Conservation (phyloP, 2,113 vertebrate genomes). For the Australoheros scitulus region DNA sequence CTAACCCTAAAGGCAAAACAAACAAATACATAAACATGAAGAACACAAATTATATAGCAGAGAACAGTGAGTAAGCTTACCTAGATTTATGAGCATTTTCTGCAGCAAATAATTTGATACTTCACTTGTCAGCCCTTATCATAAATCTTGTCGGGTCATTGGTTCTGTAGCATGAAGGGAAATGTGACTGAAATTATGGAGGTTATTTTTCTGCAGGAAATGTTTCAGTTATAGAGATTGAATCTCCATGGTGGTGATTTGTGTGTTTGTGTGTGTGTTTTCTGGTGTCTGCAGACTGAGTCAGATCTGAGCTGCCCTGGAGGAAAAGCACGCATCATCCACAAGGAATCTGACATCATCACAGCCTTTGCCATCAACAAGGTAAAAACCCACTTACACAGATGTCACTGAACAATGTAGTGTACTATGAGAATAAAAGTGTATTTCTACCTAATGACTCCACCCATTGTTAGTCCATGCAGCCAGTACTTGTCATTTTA, state of each 20-base stretch:
- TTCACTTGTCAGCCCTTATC: constrained; percentile 17
- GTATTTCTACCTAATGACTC: background rate
- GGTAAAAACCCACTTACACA: constrained; percentile 75
- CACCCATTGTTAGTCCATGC: background rate
- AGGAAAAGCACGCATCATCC: constrained; percentile 95
- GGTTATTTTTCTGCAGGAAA: constrained; percentile 32
- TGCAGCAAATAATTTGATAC: constrained; percentile 15
- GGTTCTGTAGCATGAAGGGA: constrained; percentile 28
- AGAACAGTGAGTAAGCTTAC: background rate
- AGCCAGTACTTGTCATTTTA: background rate
- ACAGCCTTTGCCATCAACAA: constrained; percentile 98
- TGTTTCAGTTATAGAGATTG: constrained; percentile 19
- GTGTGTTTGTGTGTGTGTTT: constrained; percentile 4
- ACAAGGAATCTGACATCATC: constrained; percentile 99
- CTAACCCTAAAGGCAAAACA: constrained; percentile 19
- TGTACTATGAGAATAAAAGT: background rate
- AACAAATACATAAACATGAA: background rate
- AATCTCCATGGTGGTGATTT: constrained; percentile 2
- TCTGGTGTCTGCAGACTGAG: constrained; percentile 82
- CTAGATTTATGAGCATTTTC: constrained; percentile 1
- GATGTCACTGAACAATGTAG: background rate
- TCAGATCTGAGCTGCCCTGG: constrained; percentile 88
- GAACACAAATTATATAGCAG: background rate
- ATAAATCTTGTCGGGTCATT: constrained; percentile 28
- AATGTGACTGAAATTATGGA: constrained; percentile 21